phyloP scores from a whole-genome alignment of 2,797 vertebrate genomes.

The Sus cebifrons region DNA sequence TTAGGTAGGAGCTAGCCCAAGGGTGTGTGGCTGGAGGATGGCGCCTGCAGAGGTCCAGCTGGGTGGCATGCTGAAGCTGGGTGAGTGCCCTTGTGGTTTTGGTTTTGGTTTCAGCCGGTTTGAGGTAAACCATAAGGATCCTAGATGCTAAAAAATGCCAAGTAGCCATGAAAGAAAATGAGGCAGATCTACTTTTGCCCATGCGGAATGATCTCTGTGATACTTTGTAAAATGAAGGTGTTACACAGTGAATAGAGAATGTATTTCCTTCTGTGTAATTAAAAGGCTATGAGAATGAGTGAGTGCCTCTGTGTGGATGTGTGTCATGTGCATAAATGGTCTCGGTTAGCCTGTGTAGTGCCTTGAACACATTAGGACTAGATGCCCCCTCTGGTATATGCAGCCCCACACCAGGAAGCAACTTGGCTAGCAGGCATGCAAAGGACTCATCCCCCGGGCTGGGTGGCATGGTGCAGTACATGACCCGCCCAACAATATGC shows the following conservation, averaged over 20 bases:
- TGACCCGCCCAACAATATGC: background rate
- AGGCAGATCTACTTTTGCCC: background rate
- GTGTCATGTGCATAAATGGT: background rate
- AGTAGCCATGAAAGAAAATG: background rate
- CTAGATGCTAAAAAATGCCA: background rate
- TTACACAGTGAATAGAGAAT: background rate
- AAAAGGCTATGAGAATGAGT: background rate
- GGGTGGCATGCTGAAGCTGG: too few relatives aligned
- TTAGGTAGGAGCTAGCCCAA: background rate
- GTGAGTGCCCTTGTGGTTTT: background rate
- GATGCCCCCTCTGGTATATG: background rate
- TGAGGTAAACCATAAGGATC: background rate
- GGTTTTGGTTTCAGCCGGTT: background rate
- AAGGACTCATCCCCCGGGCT: background rate
- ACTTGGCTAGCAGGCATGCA: background rate
- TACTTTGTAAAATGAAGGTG: background rate
- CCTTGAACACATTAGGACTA: conserved; percentile 34
- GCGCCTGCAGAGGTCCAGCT: background rate
- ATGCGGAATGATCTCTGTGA: background rate
- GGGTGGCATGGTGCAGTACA: background rate
- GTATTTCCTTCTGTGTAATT: background rate
- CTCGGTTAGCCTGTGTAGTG: background rate
- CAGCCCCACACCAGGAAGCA: background rate
- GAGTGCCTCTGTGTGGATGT: background rate
- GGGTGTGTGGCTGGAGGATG: background rate